These are phyloP conservation scores for Rhynchomys soricoides DNA, from an alignment of 2,113 vertebrate species.

Conservation along the genomic window DNA sequence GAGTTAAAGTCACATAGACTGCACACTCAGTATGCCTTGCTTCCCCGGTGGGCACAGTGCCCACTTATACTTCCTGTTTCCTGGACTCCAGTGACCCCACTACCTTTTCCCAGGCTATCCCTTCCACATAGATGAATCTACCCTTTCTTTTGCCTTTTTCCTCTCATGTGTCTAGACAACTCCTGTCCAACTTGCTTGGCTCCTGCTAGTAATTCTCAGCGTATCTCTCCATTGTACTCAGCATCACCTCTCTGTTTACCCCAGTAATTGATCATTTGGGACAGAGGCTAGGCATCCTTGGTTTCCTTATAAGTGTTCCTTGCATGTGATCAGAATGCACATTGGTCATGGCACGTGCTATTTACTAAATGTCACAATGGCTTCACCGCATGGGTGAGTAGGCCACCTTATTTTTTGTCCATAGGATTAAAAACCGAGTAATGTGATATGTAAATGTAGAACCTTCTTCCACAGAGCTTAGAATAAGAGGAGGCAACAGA, in stretches of 20 bases:
- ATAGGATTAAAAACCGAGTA: not conserved
- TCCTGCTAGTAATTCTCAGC: not conserved
- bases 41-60: accelerated
- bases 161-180: not conserved
- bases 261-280: not conserved
- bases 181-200: not conserved
- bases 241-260: not conserved
- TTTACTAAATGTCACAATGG: not conserved
- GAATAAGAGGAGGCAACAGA: not conserved
- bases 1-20: not conserved
- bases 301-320: too few species aligned
- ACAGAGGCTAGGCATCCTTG: not conserved
- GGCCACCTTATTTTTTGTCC: not conserved
- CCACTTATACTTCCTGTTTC: accelerated
- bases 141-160: not conserved
- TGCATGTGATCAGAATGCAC: not conserved
- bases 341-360: not conserved
- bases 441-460: not conserved
- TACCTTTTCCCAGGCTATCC: not conserved
- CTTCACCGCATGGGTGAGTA: not conserved
- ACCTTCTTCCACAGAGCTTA: not conserved
- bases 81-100: not conserved
- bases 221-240: accelerated
- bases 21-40: not conserved
- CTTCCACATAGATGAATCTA: not conserved